Evolutionary conservation across 2,797 vertebrate genomes (phyloP).

Genomic region (Botia kubotai): DNA sequence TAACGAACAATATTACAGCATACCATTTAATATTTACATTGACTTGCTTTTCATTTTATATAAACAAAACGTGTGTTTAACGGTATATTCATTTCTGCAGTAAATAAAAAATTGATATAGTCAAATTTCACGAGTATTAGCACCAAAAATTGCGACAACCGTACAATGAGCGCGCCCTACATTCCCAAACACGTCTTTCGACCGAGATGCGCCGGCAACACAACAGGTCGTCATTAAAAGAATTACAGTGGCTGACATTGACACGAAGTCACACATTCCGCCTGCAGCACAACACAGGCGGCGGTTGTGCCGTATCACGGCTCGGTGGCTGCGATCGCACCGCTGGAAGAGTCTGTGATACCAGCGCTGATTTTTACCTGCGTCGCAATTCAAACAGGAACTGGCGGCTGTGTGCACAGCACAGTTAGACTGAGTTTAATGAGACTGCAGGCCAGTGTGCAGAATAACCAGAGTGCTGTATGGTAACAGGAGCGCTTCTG

Average conservation of each 20-base stretch:
- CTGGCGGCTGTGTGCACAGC: not conserved
- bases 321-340: not conserved
- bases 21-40: no score
- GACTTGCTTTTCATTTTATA: no score
- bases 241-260: conserved; percentile 23
- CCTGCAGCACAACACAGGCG: conserved; percentile 22
- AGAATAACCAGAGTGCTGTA: conserved; percentile 5
- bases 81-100: not conserved
- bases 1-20: no score
- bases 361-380: conserved; percentile 15
- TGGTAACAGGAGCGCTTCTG: conserved; percentile 15
- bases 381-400: conserved; percentile 7
- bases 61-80: not conserved
- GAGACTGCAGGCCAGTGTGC: conserved; percentile 2
- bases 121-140: not conserved
- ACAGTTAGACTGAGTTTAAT: conserved; percentile 25
- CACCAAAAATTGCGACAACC: not conserved
- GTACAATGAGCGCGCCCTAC: not conserved
- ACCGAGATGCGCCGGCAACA: not conserved
- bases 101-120: not conserved
- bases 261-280: conserved; percentile 29
- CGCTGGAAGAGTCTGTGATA: conserved; percentile 23
- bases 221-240: conserved; percentile 52
- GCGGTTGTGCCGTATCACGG: not conserved
- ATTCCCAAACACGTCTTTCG: conserved; percentile 17